phyloP scores from a whole-genome alignment of 1,140 invertebrate genomes.

The Adoxophyes honmai region DNA sequence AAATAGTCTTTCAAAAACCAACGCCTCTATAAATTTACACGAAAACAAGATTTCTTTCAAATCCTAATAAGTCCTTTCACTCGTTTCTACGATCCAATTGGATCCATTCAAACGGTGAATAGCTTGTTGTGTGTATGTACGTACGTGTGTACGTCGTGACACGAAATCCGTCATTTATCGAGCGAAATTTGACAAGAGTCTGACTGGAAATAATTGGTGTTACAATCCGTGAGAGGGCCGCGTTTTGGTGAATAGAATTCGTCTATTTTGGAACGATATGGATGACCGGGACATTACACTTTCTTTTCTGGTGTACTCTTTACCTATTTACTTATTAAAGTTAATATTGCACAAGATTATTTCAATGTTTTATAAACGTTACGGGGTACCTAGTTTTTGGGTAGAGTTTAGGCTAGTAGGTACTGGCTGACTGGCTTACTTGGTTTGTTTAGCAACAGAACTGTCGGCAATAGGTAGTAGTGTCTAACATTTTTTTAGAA shows the following conservation, averaged over 20 bases:
- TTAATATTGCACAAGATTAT: too few species aligned
- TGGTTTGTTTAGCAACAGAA: too few species aligned
- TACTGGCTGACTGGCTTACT: too few species aligned
- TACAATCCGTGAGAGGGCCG: not conserved
- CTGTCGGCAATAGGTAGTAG: too few species aligned
- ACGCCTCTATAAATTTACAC: constrained; percentile 6
- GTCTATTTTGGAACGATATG: constrained; percentile 12
- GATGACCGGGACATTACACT: constrained; percentile 12
- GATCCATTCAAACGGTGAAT: not conserved
- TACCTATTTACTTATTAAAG: not conserved
- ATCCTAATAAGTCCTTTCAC: constrained; percentile 10
- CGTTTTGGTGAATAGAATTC: not conserved
- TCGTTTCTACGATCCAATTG: not conserved
- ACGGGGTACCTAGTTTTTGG: too few species aligned
- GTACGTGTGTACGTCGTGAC: constrained; percentile 5
- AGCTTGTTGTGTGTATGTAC: too few species aligned
- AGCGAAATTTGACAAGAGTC: not conserved
- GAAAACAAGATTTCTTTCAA: constrained; percentile 11
- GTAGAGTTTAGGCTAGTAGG: too few species aligned
- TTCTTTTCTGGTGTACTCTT: not conserved
- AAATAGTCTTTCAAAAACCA: too few species aligned
- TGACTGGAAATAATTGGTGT: constrained; percentile 9
- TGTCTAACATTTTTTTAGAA: too few species aligned
- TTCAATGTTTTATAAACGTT: too few species aligned
- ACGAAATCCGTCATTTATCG: not conserved